These are phyloP conservation scores for Mirounga angustirostris DNA, from an alignment of 2,113 vertebrate genomes.

Conservation along the genomic window DNA sequence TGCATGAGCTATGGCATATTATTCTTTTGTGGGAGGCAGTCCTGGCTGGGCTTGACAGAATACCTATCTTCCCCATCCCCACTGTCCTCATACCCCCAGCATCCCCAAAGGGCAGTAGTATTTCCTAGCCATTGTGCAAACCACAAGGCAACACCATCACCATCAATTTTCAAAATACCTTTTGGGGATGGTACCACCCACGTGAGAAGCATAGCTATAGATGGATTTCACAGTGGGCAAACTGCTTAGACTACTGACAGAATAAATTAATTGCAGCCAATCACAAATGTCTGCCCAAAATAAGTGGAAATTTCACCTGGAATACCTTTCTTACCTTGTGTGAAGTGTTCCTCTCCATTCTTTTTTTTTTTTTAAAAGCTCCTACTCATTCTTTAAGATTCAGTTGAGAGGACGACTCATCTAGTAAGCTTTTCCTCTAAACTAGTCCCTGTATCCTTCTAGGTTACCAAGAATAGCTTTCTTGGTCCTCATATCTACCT, in stretches of 20 bases:
- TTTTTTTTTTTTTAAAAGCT: neutral
- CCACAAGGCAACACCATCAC: neutral
- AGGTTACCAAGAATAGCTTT: neutral
- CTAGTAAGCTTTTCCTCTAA: neutral
- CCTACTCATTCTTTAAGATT: neutral
- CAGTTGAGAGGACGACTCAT: neutral
- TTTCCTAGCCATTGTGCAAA: neutral
- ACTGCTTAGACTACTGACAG: neutral
- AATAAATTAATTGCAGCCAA: neutral
- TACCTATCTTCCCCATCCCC: no score
- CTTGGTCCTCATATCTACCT: neutral
- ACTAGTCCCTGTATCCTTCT: neutral
- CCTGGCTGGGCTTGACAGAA: neutral
- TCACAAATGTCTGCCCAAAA: neutral
- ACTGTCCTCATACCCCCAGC: no score
- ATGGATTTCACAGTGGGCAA: neutral
- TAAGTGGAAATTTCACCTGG: neutral
- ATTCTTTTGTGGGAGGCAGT: neutral
- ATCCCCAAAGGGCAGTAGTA: no score
- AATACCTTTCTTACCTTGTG: neutral
- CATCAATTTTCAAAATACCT: neutral
- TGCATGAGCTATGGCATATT: neutral
- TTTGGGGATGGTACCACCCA: neutral
- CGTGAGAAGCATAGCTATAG: neutral
- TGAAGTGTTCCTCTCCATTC: neutral